Evolutionary conservation across 2,797 vertebrate species (phyloP).

Genomic region (Ctenochaetus hawaiiensis): DNA sequence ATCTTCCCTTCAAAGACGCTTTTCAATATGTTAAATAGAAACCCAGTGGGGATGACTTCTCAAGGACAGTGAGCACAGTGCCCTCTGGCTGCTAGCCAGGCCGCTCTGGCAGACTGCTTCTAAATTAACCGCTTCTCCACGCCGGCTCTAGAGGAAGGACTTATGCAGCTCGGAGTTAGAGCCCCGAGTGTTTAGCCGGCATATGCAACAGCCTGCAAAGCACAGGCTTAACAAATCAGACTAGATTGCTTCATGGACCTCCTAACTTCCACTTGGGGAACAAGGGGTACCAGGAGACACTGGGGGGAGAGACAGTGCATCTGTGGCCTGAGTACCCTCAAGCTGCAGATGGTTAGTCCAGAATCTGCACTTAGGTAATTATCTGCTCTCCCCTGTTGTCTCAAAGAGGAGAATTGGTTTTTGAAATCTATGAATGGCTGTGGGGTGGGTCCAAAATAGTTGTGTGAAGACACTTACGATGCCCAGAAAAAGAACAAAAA

Average conservation of each 20-base stretch:
- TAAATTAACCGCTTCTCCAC: conserved; percentile 87
- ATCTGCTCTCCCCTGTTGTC: conserved; percentile 86
- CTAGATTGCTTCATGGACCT: conserved; percentile 82
- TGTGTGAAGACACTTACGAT: conserved; percentile 45
- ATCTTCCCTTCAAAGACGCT: conserved; percentile 84
- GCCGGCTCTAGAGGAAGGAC: conserved; percentile 80
- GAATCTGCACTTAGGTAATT: conserved; percentile 87
- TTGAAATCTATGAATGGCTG: conserved; percentile 79
- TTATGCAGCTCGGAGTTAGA: conserved; percentile 78
- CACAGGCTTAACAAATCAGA: conserved; percentile 87
- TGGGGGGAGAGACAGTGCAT: conserved; percentile 72
- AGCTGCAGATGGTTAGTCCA: conserved; percentile 84
- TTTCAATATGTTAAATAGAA: conserved; percentile 87
- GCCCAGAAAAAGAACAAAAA: not conserved
- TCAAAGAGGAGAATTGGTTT: conserved; percentile 81
- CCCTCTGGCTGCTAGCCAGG: conserved; percentile 87
- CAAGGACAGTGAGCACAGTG: conserved; percentile 86
- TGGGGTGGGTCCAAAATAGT: conserved; percentile 71
- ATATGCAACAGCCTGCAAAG: conserved; percentile 81
- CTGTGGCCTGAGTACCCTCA: conserved; percentile 81
- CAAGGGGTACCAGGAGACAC: conserved; percentile 73
- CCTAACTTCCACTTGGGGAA: conserved; percentile 73
- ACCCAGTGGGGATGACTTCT: conserved; percentile 84
- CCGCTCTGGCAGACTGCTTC: conserved; percentile 86
- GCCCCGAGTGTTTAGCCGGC: conserved; percentile 78